These are phyloP conservation scores for Eucera pruinosa DNA, from an alignment of 2,888 invertebrate species.

Conservation along the genomic window DNA sequence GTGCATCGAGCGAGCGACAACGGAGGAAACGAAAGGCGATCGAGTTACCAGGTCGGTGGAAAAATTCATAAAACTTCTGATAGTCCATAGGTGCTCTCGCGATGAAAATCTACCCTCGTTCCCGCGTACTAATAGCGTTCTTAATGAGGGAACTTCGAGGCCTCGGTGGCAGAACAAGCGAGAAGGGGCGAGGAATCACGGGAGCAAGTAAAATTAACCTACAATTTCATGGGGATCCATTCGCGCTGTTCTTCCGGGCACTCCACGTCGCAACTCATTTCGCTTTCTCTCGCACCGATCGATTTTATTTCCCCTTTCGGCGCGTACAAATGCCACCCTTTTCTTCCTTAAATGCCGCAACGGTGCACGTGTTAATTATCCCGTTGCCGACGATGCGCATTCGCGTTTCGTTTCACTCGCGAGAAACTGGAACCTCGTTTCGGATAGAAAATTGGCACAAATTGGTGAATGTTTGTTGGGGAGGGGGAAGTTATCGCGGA, in stretches of 20 bases:
- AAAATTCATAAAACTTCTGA: conserved; percentile 49
- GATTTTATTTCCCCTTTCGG: neutral
- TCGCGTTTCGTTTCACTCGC: too few species aligned
- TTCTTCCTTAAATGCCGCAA: too few species aligned
- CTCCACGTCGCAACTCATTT: conserved; percentile 63
- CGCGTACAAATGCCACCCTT: too few species aligned
- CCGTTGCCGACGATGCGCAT: too few species aligned
- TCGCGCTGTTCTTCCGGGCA: conserved; percentile 54
- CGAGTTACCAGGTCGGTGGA: conserved; percentile 10
- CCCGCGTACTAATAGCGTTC: conserved; percentile 45
- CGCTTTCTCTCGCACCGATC: conserved; percentile 21
- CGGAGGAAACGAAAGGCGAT: neutral
- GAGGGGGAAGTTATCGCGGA: too few species aligned
- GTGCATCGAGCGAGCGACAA: neutral
- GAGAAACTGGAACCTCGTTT: too few species aligned
- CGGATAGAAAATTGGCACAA: too few species aligned
- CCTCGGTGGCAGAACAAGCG: conserved; percentile 23
- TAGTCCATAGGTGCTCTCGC: conserved; percentile 3
- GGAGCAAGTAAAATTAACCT: conserved; percentile 58
- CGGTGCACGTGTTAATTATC: too few species aligned
- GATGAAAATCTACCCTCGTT: conserved; percentile 35
- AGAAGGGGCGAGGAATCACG: neutral
- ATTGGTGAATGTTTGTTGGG: too few species aligned
- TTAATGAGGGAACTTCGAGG: conserved; percentile 44
- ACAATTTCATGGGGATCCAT: conserved; percentile 68